These are phyloP conservation scores for Ammodytes dubius DNA, from an alignment of 2,113 vertebrate genomes.

Conservation along the genomic window DNA sequence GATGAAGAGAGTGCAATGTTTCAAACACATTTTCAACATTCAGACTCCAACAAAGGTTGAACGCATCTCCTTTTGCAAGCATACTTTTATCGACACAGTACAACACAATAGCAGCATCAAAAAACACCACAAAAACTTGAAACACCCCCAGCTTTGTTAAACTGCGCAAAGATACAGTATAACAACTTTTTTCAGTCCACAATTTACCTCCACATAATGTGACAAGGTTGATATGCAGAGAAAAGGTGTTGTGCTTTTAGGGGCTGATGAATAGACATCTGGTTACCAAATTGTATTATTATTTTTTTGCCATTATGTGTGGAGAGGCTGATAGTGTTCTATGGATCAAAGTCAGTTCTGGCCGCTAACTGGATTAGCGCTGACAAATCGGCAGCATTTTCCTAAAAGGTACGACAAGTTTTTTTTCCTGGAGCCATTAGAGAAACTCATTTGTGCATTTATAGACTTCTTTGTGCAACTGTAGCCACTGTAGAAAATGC, in stretches of 20 bases:
- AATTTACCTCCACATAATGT: conserved; percentile 1
- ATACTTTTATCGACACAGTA: background rate
- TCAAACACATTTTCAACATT: background rate
- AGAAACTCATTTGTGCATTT: background rate
- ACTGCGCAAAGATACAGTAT: conserved; percentile 1
- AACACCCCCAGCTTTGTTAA: background rate
- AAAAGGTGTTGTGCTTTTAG: conserved; percentile 4
- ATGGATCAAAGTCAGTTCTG: conserved; percentile 34
- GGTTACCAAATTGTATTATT: conserved; percentile 1
- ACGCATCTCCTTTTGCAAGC: background rate
- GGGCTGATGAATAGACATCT: conserved; percentile 37
- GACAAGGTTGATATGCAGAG: background rate
- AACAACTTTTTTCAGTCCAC: conserved; percentile 10
- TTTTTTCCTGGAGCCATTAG: background rate
- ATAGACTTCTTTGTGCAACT: background rate
- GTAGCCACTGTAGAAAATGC: background rate
- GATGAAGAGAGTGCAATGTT: background rate
- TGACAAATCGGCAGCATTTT: conserved; percentile 50
- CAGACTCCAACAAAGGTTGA: background rate
- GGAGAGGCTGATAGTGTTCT: conserved; percentile 52
- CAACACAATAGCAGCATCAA: background rate
- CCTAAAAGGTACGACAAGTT: background rate
- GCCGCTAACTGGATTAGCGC: conserved; percentile 57
- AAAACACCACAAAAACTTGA: no score
- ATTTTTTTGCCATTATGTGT: conserved; percentile 9